Base-by-base conservation (phyloP, 2,888 invertebrate species). In the Eupithecia centaureata region DNA sequence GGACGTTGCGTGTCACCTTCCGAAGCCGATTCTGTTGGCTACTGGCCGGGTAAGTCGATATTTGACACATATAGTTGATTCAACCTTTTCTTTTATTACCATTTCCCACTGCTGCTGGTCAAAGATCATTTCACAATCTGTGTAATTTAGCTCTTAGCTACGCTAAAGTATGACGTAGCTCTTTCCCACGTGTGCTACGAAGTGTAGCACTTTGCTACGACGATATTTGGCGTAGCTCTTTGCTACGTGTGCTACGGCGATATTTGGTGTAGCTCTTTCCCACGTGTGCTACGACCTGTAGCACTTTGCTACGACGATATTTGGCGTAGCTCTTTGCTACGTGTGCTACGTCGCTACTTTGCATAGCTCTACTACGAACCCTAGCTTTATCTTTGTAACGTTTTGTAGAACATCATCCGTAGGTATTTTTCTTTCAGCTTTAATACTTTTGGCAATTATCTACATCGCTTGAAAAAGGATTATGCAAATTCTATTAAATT, bases 21-120 rank as follows among this genome's bases (percentile, higher is more conserved):
- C 96, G 0, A 98, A 98, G 81, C 97, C 97, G 0, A 97, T 98
- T 71, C 90, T 98, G 1, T 89, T 98, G n/a, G 95, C 96, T 62
- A 96, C 97, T 3, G 97, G 97, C 71, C 94, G 96, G 86, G 96
- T 96, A 78, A 93, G 61, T 56, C 22, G 5, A 22, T 0, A 25
- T 13, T n/a, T 18, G 42, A 38, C 22, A 38, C 2, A n/a, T 27
- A 13, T 18, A 47, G 10, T 18, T 47, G n/a, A 47, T 22, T 15
- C 4, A 35, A 15, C 15, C 15, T n/a, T 38, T 38, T 38, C n/a
- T n/a, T n/a, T 38, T n/a, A n/a, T n/a, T n/a, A n/a, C n/a, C n/a
- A n/a, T 38, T 7, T 38, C 15, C 38, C n/a, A n/a, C 18, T 13
- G 25, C 51, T 25, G 5, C 33, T 33, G 33, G 10, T 8, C 33